Conservation (phyloP, 2,888 invertebrate genomes). For the Drosophila anomalata region DNA sequence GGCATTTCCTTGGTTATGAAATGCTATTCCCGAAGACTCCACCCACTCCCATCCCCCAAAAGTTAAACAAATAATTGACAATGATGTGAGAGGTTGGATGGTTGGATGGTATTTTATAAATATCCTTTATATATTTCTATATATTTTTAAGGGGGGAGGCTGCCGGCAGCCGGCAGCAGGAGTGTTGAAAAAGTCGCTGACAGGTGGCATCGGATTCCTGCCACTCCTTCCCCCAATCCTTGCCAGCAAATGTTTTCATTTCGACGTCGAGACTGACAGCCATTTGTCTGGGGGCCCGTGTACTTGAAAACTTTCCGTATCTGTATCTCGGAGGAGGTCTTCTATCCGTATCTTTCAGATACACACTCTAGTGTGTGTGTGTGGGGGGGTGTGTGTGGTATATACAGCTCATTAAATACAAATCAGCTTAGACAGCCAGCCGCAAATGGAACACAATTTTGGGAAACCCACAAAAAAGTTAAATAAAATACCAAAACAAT, state of each 20-base stretch:
- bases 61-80: slow-evolving; percentile 68
- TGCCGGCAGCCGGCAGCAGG: background rate
- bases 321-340: background rate
- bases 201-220: slow-evolving; percentile 60
- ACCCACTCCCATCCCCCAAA: slow-evolving; percentile 10
- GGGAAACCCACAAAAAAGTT: slow-evolving; percentile 5
- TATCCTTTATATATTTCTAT: background rate
- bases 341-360: background rate
- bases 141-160: background rate
- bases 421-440: slow-evolving; percentile 69
- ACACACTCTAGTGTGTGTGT: slow-evolving; percentile 16
- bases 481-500: slow-evolving; percentile 17
- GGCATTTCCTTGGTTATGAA: slow-evolving; percentile 10
- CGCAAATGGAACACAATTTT: slow-evolving; percentile 34
- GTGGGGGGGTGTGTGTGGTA: slow-evolving; percentile 36
- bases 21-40: background rate
- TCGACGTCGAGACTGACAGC: slow-evolving; percentile 41
- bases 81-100: slow-evolving; percentile 26
- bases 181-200: slow-evolving; percentile 43
- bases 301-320: slow-evolving; percentile 20
- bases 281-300: slow-evolving; percentile 41
- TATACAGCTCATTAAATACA: slow-evolving; percentile 75
- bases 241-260: slow-evolving; percentile 68
- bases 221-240: slow-evolving; percentile 4
- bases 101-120: background rate